Evolutionary conservation across 2,888 invertebrate genomes (phyloP).

Genomic region (Halocaridina rubra): DNA sequence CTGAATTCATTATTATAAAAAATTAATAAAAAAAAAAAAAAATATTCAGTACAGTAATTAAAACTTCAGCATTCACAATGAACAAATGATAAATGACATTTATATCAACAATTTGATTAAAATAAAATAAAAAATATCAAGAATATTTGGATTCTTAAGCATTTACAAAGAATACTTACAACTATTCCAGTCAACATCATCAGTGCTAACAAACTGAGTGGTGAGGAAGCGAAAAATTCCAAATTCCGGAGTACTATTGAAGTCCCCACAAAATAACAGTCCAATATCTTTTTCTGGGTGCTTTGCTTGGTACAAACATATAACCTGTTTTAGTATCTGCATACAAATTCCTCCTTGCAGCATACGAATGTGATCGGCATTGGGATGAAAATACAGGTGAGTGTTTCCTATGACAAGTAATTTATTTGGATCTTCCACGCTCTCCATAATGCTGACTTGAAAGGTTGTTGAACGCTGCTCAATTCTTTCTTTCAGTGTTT

Average conservation of each 20-base stretch:
- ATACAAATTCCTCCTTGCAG: constrained; percentile 49
- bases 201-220: constrained; percentile 75
- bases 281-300: constrained; percentile 38
- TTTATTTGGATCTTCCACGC: constrained; percentile 55
- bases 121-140: too few species aligned
- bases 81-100: too few species aligned
- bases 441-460: constrained; percentile 63
- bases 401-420: constrained; percentile 78
- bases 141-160: too few species aligned
- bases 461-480: constrained; percentile 35
- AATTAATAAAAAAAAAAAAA: too few species aligned
- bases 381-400: constrained; percentile 93
- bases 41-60: too few species aligned
- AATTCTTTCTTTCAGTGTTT: constrained; percentile 25
- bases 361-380: constrained; percentile 86
- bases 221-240: constrained; percentile 85
- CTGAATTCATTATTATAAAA: too few species aligned
- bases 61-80: too few species aligned
- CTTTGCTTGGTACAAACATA: constrained; percentile 39
- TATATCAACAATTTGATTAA: too few species aligned
- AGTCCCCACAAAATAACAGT: constrained; percentile 89
- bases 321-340: constrained; percentile 32
- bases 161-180: too few species aligned
- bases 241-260: constrained; percentile 87
- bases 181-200: constrained; percentile 78